A percentile compares a stretch with the other conserved stretches of the same genome.
phyloP scores from a whole-genome alignment of 2,888 invertebrate species.

The Tenthredo notha region DNA sequence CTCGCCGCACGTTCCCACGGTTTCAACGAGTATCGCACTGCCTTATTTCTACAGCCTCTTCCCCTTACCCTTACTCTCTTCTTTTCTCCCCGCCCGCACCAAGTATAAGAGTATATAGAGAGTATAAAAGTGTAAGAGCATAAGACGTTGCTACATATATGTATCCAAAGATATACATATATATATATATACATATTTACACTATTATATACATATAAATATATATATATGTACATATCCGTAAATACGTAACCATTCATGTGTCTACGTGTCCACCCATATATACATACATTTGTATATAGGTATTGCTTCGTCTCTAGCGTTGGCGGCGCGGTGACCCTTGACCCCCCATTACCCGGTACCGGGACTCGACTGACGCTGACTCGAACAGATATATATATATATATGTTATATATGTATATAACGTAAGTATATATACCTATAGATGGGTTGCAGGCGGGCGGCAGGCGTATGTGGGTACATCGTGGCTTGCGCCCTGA shows the following conservation, averaged over 20 bases:
- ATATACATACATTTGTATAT: background rate
- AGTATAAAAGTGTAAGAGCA: conserved; percentile 1
- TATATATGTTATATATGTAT: background rate
- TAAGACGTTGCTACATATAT: background rate
- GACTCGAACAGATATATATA: conserved; percentile 65
- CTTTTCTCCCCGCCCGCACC: conserved; percentile 63
- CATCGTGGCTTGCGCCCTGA: conserved; percentile 57
- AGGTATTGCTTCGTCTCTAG: conserved; percentile 64
- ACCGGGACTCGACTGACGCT: conserved; percentile 75
- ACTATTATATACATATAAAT: conserved; percentile 6
- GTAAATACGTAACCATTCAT: background rate
- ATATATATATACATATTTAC: conserved; percentile 12
- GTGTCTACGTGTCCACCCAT: conserved; percentile 1
- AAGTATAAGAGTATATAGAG: conserved; percentile 13
- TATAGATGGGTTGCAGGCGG: background rate
- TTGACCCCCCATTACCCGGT: conserved; percentile 77
- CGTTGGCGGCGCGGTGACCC: conserved; percentile 77
- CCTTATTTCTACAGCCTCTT: conserved; percentile 55
- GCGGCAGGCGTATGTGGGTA: conserved; percentile 35
- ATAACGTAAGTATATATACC: background rate
- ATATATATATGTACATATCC: background rate
- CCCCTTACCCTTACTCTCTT: conserved; percentile 61
- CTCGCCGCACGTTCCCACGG: conserved; percentile 77
- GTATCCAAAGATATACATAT: background rate
- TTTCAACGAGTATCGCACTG: conserved; percentile 76